These are phyloP conservation scores for Scaptomyza hsui DNA, from an alignment of 1,140 invertebrate genomes.

Conservation along the genomic window DNA sequence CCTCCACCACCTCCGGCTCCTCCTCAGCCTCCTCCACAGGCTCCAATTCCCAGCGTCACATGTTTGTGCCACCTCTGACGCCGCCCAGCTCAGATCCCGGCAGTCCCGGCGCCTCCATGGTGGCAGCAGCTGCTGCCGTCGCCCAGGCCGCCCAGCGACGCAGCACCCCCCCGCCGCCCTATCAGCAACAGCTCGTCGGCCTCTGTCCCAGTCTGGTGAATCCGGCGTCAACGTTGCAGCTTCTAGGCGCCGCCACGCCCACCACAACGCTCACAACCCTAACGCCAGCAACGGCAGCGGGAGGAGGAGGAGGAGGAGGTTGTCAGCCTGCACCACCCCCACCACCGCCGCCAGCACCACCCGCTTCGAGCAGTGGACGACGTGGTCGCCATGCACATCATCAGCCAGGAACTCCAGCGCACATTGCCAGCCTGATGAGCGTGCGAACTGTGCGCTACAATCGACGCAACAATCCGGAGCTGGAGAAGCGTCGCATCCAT, in stretches of 20 bases:
- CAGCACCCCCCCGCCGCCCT: slow-evolving; percentile 84
- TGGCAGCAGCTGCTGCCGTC: slow-evolving; percentile 83
- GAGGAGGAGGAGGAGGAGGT: slow-evolving; percentile 26
- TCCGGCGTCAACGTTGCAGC: slow-evolving; percentile 52
- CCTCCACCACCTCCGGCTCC: slow-evolving; percentile 63
- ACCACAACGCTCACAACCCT: slow-evolving; percentile 67
- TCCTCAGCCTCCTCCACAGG: slow-evolving; percentile 60
- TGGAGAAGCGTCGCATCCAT: slow-evolving; percentile 97
- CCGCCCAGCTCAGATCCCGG: slow-evolving; percentile 93
- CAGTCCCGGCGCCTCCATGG: slow-evolving; percentile 87
- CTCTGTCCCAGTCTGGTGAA: slow-evolving; percentile 64
- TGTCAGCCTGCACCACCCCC: slow-evolving; percentile 60
- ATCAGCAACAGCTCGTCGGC: slow-evolving; percentile 76
- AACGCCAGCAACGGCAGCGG: slow-evolving; percentile 51
- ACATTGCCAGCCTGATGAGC: slow-evolving; percentile 81
- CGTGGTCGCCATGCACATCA: slow-evolving; percentile 68
- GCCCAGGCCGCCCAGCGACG: slow-evolving; percentile 83
- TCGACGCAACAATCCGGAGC: slow-evolving; percentile 96
- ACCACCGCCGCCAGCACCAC: slow-evolving; percentile 69
- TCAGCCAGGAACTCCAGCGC: slow-evolving; percentile 71
- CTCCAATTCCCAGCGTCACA: slow-evolving; percentile 84
- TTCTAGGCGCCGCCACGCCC: slow-evolving; percentile 52
- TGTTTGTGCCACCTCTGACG: slow-evolving; percentile 91
- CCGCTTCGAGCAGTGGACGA: slow-evolving; percentile 47
- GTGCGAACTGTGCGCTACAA: slow-evolving; percentile 88